Percentiles rank a stretch among this genome's conserved stretches.
These are phyloP conservation scores for Gavialis gangeticus DNA, from an alignment of 2,113 vertebrate genomes.

Conservation along the genomic window DNA sequence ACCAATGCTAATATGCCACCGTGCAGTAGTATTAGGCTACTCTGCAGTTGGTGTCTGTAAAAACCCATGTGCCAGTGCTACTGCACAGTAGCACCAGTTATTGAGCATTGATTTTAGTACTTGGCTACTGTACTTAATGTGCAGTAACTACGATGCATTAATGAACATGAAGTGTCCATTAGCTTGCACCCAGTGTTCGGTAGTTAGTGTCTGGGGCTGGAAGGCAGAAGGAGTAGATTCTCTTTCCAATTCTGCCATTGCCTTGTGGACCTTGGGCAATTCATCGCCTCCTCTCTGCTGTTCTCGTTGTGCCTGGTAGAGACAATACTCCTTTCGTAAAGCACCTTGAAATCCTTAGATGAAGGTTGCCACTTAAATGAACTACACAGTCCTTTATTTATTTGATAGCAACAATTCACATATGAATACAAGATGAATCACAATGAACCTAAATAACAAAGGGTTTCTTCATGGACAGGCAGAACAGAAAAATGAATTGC, in stretches of 20 bases:
- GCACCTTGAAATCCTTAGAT: neutral
- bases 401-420: neutral
- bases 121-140: no score
- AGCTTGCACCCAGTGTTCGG: neutral
- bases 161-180: no score
- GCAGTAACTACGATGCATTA: no score
- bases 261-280: neutral
- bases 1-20: no score
- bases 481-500: constrained; percentile 28
- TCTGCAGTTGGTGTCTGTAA: no score
- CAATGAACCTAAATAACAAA: neutral
- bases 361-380: neutral
- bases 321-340: neutral
- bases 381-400: neutral
- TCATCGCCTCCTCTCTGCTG: neutral
- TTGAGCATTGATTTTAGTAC: no score
- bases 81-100: no score
- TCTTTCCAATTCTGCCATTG: neutral
- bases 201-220: neutral
- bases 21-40: no score
- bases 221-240: neutral
- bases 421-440: neutral
- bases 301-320: neutral
- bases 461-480: constrained; percentile 49
- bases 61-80: no score